Base-by-base conservation (phyloP, 2,888 invertebrate genomes). In the Coelinius sp. region DNA sequence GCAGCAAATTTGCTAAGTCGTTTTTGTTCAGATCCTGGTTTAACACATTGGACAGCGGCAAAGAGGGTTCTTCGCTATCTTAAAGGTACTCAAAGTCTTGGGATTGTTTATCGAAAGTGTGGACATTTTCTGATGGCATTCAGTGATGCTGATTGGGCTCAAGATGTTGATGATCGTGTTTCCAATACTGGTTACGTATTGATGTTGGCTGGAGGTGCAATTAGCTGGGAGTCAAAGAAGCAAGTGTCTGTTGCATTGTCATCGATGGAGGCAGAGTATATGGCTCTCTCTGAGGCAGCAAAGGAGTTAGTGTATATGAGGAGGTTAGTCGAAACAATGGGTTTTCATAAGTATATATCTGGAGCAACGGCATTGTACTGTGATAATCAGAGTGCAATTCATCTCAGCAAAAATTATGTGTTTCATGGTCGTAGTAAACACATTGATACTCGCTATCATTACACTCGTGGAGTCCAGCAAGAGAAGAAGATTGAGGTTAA, bases 11-110 rank as follows among this genome's bases (percentile, higher is more conserved):
- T 71, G 14, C 52, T 73, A 4, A 76, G 75, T 25, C 72, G 73
- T 52, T 71, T 75, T 24, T 68, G 67, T 2, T 20, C 69, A 12
- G 64, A 73, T 25, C 76, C 67, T 66, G 69, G 71, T 7, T 46
- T 72, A 20, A 14, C 14, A 0, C 80, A 82, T 52, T 82, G 80
- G 80, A 72, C 62, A n/a, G 78, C 79, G 1, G 79, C 77, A 1
- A 80, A 80, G 44, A 52, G 75, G 1, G 74, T 80, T 1, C 69
- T 81, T 1, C 53, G 77, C 2, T 81, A 82, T 22, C 27, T 82
- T 2, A 76, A 75, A 24, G 73, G 72, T 14, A 79, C 80, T 1
- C 22, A 10, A n/a, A 53, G 76, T 6, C 14, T 71, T 6, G 75
- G 78, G 10, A 59, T 82, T 7, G 20, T 44, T 1, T 80, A 73